Percentiles rank a stretch among this genome's conserved stretches.
Evolutionary conservation across 2,888 invertebrate genomes (phyloP).

Genomic region (Drosophila mimetica): DNA sequence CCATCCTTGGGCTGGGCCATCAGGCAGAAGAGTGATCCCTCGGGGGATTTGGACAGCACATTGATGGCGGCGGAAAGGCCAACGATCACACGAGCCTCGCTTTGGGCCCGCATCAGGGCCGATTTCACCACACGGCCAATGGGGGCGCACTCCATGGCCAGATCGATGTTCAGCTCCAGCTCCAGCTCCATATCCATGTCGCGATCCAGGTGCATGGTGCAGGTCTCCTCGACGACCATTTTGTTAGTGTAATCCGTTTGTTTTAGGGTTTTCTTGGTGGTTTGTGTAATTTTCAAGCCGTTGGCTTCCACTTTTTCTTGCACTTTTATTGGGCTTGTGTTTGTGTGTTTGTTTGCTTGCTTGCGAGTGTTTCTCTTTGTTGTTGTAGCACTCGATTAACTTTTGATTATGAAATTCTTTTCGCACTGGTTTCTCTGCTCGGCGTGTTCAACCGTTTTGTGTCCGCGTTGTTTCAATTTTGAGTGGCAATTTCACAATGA

Average conservation of each 20-base stretch:
- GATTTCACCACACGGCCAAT: slow-evolving; percentile 83
- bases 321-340: slow-evolving; percentile 18
- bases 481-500: slow-evolving; percentile 84
- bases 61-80: slow-evolving; percentile 84
- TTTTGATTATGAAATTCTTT: slow-evolving; percentile 82
- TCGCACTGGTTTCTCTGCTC: slow-evolving; percentile 60
- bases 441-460: slow-evolving; percentile 53
- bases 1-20: slow-evolving; percentile 88
- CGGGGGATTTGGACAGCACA: slow-evolving; percentile 83
- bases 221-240: slow-evolving; percentile 80
- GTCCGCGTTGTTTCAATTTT: slow-evolving; percentile 82
- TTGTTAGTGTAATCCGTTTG: slow-evolving; percentile 55
- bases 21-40: slow-evolving; percentile 89
- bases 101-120: slow-evolving; percentile 82
- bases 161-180: slow-evolving; percentile 54
- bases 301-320: slow-evolving; percentile 45
- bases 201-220: slow-evolving; percentile 55
- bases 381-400: slow-evolving; percentile 61
- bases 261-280: slow-evolving; percentile 1
- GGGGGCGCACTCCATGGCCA: slow-evolving; percentile 70
- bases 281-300: slow-evolving; percentile 35
- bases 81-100: slow-evolving; percentile 83
- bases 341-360: slow-evolving; percentile 45
- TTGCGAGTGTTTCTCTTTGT: slow-evolving; percentile 4
- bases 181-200: slow-evolving; percentile 49